Evolutionary conservation across 2,797 vertebrate genomes (phyloP), one percentile per base, ranked within the genome.

Genomic region (Hozukius guyotensis): DNA sequence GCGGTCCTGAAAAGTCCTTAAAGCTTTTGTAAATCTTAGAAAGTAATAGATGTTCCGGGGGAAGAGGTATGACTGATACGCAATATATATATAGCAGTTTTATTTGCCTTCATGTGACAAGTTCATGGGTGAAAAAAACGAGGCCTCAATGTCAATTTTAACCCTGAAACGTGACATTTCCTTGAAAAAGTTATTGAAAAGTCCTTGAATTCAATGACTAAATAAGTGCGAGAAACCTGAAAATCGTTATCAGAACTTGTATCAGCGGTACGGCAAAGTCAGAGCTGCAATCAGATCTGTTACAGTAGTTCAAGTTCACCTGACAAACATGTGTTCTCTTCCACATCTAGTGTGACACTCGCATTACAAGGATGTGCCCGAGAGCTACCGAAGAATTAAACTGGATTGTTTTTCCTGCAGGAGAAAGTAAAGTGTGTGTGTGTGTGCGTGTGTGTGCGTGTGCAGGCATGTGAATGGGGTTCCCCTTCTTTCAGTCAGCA

Each of bases 401-500:
- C 76, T 46, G 60, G 81, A 63, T 59, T 0, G 36, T 75, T 82
- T 78, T 77, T 57, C 53, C 60, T 69, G 42, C 25, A 71, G 69
- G 56, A 25, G 9, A 56, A 55, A 59, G 64, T 20, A 27, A 36
- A 57, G 16, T 61, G 32, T 38, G 14, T 55, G 61, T 4, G 27
- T 10, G 36, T 32, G 59, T 42, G 49, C 5, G 49, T n/a, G 9
- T 52, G 20, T n/a, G 49, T 52, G 20, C 20, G 2, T n/a, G 49
- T 52, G 20, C 20, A 1, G 4, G n/a, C 52, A 56, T 52, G 32
- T 12, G 24, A 38, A 12, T 42, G 87, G 88, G 69, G 25, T 91
- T 92, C 52, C 90, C 92, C 84, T 72, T 55, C 38, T 60, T 13
- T 70, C 56, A 2, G 8, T 53, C 32, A 90, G 78, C 89, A 92